These are phyloP conservation scores for Leucosticte australis DNA, from an alignment of 2,113 vertebrate genomes.

Conservation along the genomic window DNA sequence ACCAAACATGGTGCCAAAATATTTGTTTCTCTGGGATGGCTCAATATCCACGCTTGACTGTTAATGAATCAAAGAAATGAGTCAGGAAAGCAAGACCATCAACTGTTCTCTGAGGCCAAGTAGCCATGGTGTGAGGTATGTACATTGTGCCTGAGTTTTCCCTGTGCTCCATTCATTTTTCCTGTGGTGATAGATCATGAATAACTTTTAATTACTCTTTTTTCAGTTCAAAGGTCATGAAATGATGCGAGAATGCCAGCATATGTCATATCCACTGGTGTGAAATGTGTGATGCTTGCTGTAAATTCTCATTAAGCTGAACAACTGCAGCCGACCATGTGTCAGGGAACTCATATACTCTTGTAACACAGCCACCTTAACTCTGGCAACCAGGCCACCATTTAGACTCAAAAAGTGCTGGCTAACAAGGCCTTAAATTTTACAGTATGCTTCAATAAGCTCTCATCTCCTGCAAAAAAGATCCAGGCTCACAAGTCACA, in stretches of 20 bases:
- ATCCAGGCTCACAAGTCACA: rapidly evolving
- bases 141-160: rapidly evolving
- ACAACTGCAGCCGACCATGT: not conserved
- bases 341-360: not conserved
- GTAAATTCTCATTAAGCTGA: not conserved
- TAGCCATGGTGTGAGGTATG: not conserved
- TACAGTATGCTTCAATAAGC: not conserved
- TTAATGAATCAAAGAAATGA: not conserved
- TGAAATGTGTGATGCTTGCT: not conserved
- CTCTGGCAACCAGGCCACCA: not conserved
- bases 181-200: not conserved
- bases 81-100: not conserved
- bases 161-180: not conserved
- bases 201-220: not conserved
- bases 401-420: not conserved
- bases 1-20: not conserved
- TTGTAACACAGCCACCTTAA: not conserved
- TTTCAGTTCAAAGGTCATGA: not conserved
- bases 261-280: rapidly evolving
- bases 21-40: not conserved
- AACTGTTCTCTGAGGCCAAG: not conserved
- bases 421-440: not conserved
- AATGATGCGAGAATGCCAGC: not conserved
- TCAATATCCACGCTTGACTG: not conserved
- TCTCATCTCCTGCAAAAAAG: not conserved